Base-by-base conservation (phyloP, 2,888 invertebrate species). In the Cephalotes varians region DNA sequence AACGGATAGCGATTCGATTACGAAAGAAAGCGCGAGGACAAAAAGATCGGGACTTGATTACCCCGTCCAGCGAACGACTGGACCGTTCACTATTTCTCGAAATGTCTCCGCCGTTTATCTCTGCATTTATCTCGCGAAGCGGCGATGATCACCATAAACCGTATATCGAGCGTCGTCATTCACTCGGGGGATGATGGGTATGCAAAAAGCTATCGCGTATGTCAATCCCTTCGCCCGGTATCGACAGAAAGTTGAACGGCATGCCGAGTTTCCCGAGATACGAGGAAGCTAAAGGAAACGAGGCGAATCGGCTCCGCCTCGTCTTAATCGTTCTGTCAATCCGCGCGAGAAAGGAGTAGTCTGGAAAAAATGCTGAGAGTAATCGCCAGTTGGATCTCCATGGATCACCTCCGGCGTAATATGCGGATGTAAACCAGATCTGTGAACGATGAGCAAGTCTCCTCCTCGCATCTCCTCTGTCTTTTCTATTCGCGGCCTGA, bases 251-350 rank as follows among this genome's bases (percentile, higher is more conserved):
- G 31, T 54, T 67, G 40, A 34, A 47, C 58, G n/a, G 71, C 74
- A 21, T 44, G 37, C 18, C 25, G 37, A 37, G 76, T 82, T 74
- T 73, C n/a, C 64, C 44, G 18, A 73, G 47, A 71, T 74, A 49
- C 9, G 88, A 88, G 91, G 86, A 91, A 92, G 91, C 31, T 31
- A 4, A 9, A 31, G 34, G n/a, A 34, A 60, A 90, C 92, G 91
- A 92, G 91, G 92, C 89, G 88, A 92, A 92, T 92, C 91, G 86
- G 91, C 88, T 89, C 73, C 83, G 84, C 84, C 82, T 86, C 82
- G 79, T 83, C 81, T 74, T 71, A 71, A 69, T 81, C 60, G 47
- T 34, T 40, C 40, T 82, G 77, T 77, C 83, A 64, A 84, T 83
- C 81, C 73, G 83, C 84, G 82, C 10, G 25, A 2, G 18, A 71